Conservation (phyloP, 2,888 invertebrate species). For the Nebria brevicollis region DNA sequence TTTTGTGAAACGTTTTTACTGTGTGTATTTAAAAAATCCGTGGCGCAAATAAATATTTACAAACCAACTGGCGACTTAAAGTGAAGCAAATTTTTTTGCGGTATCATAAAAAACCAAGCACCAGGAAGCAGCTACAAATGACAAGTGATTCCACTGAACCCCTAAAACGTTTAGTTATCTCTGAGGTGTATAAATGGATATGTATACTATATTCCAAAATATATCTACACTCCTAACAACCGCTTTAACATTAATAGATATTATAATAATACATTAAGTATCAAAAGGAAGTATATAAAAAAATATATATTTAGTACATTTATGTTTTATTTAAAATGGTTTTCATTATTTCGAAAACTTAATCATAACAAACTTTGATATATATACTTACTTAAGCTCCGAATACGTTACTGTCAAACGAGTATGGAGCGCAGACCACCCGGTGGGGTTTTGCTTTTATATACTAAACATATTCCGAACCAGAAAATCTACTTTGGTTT, state of each 20-base stretch:
- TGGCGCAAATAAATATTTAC: neutral
- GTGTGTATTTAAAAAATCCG: neutral
- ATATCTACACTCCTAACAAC: neutral
- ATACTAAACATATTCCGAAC: too few relatives aligned
- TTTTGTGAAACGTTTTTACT: neutral
- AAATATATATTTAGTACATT: too few relatives aligned
- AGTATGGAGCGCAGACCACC: too few relatives aligned
- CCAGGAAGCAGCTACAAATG: neutral
- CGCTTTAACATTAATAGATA: neutral
- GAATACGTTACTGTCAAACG: too few relatives aligned
- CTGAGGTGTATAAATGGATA: neutral
- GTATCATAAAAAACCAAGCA: neutral
- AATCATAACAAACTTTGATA: too few relatives aligned
- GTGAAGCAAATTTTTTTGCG: neutral
- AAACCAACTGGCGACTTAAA: neutral
- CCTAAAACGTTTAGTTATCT: slow-evolving; percentile 1
- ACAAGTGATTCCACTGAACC: neutral
- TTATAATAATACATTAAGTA: too few relatives aligned
- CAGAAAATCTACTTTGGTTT: too few relatives aligned
- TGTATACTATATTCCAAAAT: neutral
- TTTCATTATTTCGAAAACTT: neutral
- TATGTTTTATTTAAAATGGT: too few relatives aligned
- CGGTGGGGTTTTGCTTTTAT: too few relatives aligned
- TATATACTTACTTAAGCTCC: too few relatives aligned
- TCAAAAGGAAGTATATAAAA: too few relatives aligned